A percentile compares a stretch with the other conserved stretches of the same genome.
phyloP scores from a whole-genome alignment of 2,888 invertebrate species.

The Hermodice carunculata region DNA sequence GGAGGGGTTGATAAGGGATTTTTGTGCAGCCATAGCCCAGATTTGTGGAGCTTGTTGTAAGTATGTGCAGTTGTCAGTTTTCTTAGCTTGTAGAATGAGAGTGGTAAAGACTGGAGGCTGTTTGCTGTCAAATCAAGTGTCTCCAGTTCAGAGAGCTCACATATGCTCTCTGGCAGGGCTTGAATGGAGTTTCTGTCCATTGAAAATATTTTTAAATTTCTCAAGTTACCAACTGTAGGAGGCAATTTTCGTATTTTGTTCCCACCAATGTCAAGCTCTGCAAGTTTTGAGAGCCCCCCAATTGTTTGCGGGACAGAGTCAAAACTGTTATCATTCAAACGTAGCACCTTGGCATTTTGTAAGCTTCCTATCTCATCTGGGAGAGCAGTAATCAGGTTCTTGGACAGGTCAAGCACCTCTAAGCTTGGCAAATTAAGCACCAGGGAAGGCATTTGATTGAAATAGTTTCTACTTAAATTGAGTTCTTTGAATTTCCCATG shows the following conservation, averaged over 20 bases:
- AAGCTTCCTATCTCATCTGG: constrained; percentile 60
- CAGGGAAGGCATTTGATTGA: constrained; percentile 45
- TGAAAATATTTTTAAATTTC: constrained; percentile 50
- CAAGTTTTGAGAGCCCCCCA: constrained; percentile 53
- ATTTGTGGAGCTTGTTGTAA: constrained; percentile 58
- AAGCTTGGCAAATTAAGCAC: constrained; percentile 52
- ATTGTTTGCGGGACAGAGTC: constrained; percentile 56
- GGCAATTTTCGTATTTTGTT: constrained; percentile 61
- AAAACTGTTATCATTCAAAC: constrained; percentile 54
- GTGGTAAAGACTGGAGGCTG: constrained; percentile 55
- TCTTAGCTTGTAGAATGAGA: constrained; percentile 58
- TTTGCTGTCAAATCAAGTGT: constrained; percentile 67
- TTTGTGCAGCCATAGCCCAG: constrained; percentile 67
- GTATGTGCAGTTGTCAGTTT: constrained; percentile 60
- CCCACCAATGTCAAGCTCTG: constrained; percentile 55
- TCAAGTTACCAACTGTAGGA: constrained; percentile 55
- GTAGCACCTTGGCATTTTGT: constrained; percentile 50
- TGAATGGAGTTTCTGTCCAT: constrained; percentile 57
- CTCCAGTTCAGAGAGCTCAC: constrained; percentile 57
- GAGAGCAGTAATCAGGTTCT: constrained; percentile 56
- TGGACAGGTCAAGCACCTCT: constrained; percentile 57
- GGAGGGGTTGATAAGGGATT: constrained; percentile 67
- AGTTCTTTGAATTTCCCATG: constrained; percentile 56
- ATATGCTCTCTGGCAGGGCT: constrained; percentile 59
- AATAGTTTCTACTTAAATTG: constrained; percentile 62